These are phyloP conservation scores for Umimayanthus kanabou DNA, from an alignment of 92 coral and sea anemone genomes.

Conservation along the genomic window DNA sequence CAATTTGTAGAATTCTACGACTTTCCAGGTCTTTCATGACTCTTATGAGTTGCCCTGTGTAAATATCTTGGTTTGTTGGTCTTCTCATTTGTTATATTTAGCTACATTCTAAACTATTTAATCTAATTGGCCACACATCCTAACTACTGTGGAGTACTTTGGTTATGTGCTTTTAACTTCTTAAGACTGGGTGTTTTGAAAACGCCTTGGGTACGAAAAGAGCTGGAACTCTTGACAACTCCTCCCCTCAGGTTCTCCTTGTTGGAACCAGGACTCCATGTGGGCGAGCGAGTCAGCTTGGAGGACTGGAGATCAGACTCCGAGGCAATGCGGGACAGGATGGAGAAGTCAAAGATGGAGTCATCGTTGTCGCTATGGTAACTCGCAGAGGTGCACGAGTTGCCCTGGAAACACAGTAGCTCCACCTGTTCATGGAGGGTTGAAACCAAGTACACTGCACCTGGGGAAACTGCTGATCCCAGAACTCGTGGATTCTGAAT, in stretches of 20 bases:
- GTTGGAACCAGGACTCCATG: conserved; percentile 55
- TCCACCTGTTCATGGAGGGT: conserved; percentile 88
- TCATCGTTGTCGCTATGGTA: conserved; percentile 80
- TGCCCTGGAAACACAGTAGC: conserved; percentile 96
- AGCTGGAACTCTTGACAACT: conserved; percentile 36
- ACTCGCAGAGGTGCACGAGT: conserved; percentile 63
- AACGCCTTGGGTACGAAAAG: conserved; percentile 60
- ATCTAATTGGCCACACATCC: not conserved
- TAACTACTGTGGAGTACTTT: conserved; percentile 8
- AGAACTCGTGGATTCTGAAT: conserved; percentile 92
- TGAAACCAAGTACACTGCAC: conserved; percentile 92
- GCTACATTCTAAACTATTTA: not conserved
- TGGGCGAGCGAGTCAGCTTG: conserved; percentile 64
- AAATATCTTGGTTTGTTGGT: no score
- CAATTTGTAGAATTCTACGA: no score
- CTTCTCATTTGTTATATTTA: not conserved
- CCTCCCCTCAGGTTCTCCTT: conserved; percentile 40
- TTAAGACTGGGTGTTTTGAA: conserved; percentile 60
- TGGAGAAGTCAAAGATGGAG: conserved; percentile 53
- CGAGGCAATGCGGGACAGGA: conserved; percentile 36
- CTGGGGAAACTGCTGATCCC: conserved; percentile 92
- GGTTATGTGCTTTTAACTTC: conserved; percentile 26
- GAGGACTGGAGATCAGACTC: conserved; percentile 57
- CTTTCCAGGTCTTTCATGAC: no score
- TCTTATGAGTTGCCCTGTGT: not conserved